These are phyloP conservation scores for Hirtodrosophila histrioides DNA, from an alignment of 2,888 invertebrate genomes.

Conservation along the genomic window DNA sequence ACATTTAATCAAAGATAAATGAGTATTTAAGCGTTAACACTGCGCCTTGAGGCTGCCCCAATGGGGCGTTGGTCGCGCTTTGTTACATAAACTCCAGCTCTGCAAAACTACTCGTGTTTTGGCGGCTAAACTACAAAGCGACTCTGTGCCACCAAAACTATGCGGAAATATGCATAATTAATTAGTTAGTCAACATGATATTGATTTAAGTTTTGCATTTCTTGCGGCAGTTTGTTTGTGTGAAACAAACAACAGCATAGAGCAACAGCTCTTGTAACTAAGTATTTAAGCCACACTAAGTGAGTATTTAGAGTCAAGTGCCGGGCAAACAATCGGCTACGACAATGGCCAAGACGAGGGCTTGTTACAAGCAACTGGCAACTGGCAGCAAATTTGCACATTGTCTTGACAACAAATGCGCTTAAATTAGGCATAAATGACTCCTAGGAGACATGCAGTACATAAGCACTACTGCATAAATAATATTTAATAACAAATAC, in stretches of 20 bases:
- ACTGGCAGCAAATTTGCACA: conserved; percentile 51
- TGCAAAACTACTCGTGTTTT: conserved; percentile 57
- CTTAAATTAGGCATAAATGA: conserved; percentile 65
- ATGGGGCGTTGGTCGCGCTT: conserved; percentile 64
- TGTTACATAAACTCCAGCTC: conserved; percentile 61
- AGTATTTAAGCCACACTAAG: conserved; percentile 9
- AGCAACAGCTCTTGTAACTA: conserved; percentile 12
- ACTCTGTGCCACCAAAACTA: conserved; percentile 46
- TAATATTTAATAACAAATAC: conserved; percentile 67
- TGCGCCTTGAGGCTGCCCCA: conserved; percentile 41
- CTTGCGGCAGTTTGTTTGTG: conserved; percentile 1
- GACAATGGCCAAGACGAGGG: conserved; percentile 12
- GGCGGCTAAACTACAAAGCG: conserved; percentile 67
- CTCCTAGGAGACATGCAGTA: conserved; percentile 56
- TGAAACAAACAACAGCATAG: conserved; percentile 7
- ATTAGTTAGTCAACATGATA: conserved; percentile 64
- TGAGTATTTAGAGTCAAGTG: conserved; percentile 30
- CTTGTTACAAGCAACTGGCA: conserved; percentile 6
- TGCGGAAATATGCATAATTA: conserved; percentile 75
- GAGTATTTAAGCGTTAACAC: conserved; percentile 68
- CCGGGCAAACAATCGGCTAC: conserved; percentile 10
- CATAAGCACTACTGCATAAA: conserved; percentile 65
- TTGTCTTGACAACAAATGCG: conserved; percentile 62
- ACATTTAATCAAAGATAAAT: conserved; percentile 70
- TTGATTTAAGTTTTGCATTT: conserved; percentile 43